Base-by-base conservation (phyloP, 2,888 invertebrate species). In the Beris chalybata region DNA sequence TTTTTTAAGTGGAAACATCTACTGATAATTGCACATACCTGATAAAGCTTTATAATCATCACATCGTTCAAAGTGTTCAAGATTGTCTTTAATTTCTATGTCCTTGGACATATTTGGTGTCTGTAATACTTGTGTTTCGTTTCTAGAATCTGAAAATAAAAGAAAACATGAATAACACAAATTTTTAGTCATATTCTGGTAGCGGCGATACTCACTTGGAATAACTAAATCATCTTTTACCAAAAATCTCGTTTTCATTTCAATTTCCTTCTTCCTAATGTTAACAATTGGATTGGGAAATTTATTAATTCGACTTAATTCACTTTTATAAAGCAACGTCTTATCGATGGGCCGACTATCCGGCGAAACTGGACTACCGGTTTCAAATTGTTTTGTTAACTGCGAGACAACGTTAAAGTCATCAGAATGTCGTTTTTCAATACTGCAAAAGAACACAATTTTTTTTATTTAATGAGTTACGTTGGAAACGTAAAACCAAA, bases 351-450 rank as follows among this genome's bases (percentile, higher is more conserved):
- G 74, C 5, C 81, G 76, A n/a, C 82, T 82, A 67, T 79, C 81
- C 69, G 85, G 85, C 55, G 84, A 83, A 45, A 83, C 79, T 29
- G 88, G 83, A 72, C 85, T 84, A 3, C 86, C 87, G 12, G 84
- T 84, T 74, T 91, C 91, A 73, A 92, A 88, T 77, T 91, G 90
- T 71, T 87, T 85, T 11, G 91, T 89, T 38, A 91, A 83, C 61
- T 87, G 87, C 13, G 89, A 88, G 45, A 92, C 92, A 67, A 90
- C 84, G 75, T 89, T 89, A 53, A 89, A 81, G 72, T 83, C 83
- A 55, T 52, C 70, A 67, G 69, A 70, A 66, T 59, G 71, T 48
- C 61, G 61, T 50, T 61, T 61, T 50, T 61, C 61, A 50, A 61
- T 32, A 15, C 61, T 61, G 29, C 11, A 59, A 30, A 22, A 22